Conservation (phyloP, 2,888 invertebrate species). For the Hofmannophila pseudospretella region DNA sequence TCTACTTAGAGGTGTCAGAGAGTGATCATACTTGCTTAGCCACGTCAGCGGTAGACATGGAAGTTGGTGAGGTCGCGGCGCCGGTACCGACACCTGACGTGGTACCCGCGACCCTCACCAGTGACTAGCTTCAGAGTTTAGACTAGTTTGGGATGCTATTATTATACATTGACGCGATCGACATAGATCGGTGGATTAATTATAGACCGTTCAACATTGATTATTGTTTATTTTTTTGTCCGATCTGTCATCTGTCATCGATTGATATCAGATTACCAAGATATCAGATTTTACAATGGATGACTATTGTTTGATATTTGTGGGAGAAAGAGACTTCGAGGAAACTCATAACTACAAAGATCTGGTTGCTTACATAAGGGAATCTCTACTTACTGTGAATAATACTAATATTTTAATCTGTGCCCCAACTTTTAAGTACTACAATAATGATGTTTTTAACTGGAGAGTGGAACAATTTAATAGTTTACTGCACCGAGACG, state of each 20-base stretch:
- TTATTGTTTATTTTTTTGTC: too few species aligned
- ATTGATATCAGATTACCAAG: too few species aligned
- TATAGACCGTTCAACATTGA: too few species aligned
- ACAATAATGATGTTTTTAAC: neutral
- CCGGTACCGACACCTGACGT: conserved; percentile 87
- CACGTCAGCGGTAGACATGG: conserved; percentile 52
- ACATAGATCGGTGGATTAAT: too few species aligned
- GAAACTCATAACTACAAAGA: neutral
- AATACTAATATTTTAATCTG: neutral
- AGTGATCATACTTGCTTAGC: conserved; percentile 10
- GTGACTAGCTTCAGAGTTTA: conserved; percentile 94
- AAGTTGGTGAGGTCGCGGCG: conserved; percentile 56
- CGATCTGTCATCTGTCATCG: too few species aligned
- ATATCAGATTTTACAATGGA: neutral
- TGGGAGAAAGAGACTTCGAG: conserved; percentile 1
- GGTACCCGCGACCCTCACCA: conserved; percentile 93
- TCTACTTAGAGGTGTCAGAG: too few species aligned
- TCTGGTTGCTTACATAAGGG: neutral
- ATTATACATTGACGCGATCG: too few species aligned
- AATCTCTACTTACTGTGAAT: neutral
- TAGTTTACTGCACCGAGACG: conserved; percentile 18
- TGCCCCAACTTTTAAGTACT: neutral
- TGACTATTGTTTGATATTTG: conserved; percentile 3
- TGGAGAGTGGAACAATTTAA: conserved; percentile 2
- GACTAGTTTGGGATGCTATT: too few species aligned